Evolutionary conservation across 2,888 invertebrate species (phyloP).

Genomic region (Erpobdella octoculata): DNA sequence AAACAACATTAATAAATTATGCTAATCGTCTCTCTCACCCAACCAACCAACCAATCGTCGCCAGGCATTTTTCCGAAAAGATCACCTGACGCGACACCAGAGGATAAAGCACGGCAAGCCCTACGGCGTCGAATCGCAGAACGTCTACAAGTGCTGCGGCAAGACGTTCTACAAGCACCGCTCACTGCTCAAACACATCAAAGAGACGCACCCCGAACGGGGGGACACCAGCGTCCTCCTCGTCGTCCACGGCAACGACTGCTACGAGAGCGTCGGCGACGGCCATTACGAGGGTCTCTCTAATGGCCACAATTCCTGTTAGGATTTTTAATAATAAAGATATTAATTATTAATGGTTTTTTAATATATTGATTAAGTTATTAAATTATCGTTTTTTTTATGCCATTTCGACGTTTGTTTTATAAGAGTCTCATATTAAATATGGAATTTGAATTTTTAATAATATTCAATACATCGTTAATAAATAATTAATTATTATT

Average conservation of each 20-base stretch:
- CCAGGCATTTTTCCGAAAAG: constrained; percentile 30
- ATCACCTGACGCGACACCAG: constrained; percentile 30
- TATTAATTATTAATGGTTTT: no score
- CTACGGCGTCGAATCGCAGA: constrained; percentile 26
- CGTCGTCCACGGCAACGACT: constrained; percentile 8
- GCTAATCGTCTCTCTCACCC: background rate
- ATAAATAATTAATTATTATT: no score
- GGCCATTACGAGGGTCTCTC: no score
- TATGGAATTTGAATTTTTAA: no score
- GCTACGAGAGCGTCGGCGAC: background rate
- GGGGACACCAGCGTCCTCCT: constrained; percentile 3
- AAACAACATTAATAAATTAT: no score
- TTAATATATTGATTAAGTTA: no score
- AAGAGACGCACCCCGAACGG: constrained; percentile 14
- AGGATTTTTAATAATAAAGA: no score
- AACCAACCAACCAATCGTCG: background rate
- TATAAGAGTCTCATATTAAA: no score
- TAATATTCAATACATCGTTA: no score
- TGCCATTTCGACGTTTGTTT: no score
- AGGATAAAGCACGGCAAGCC: constrained; percentile 31
- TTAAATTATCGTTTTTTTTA: no score
- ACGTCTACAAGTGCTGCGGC: constrained; percentile 29
- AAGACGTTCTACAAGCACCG: constrained; percentile 29
- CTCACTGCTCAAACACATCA: constrained; percentile 25
- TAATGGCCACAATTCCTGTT: no score